Evolutionary conservation across 1,140 invertebrate genomes (phyloP), one percentile per base, ranked within the genome.

Genomic region (Drosophila parvula): DNA sequence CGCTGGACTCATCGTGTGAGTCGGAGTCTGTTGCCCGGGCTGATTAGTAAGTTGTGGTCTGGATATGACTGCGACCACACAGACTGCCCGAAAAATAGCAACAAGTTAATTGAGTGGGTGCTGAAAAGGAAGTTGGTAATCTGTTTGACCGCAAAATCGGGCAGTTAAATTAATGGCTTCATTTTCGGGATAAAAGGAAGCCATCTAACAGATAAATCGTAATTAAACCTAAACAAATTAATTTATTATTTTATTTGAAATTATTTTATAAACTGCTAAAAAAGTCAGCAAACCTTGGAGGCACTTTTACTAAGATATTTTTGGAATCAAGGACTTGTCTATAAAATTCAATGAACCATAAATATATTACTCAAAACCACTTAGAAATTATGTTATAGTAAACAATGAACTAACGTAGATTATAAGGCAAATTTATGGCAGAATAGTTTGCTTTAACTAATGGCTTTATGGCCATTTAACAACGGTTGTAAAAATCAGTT

Each of bases 11-110:
- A 38, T 40, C 58, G 74, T 76, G 62, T 68, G 76, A 60, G 78
- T 76, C 70, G 70, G 40, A 32, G 2, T 32, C 40, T 60, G 22
- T 1, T 2, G 71, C 36, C 44, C 16, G 71, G 45, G 55, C 67
- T 84, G 81, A 79, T 83, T 84, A 84, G 81, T 75, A 77, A 77
- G 73, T 74, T 80, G 81, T 55, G 73, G 77, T 84, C 59, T 75
- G 77, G 59, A 84, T 84, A 47, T 63, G 34, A 47, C 65, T 48
- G 69, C 45, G 81, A 84, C 81, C 81, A 84, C 81, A 84, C 81
- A 80, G 63, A 57, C 4, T 41, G 22, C 36, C 36, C 40, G 22
- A 45, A 32, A 47, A 78, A 75, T 69, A 58, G 68, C 68, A 51
- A 65, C 71, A 48, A 47, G 63, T 80, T 77, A 74, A 82, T 79